Evolutionary conservation across 2,888 invertebrate genomes (phyloP).

Genomic region (Odontocerum albicorne): DNA sequence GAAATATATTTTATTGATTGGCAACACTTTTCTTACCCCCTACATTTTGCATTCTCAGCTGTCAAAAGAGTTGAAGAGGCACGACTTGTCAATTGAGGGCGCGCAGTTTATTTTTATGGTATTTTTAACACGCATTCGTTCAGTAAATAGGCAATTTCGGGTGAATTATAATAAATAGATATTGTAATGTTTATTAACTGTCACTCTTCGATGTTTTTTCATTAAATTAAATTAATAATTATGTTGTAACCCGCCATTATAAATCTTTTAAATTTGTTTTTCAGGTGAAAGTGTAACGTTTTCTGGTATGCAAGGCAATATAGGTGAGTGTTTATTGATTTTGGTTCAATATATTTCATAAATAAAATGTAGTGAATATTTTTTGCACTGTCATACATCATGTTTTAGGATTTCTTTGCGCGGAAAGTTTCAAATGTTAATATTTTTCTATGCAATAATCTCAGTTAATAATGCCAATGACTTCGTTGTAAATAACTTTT

Average conservation of each 20-base stretch:
- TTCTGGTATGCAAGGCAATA: conserved; percentile 62
- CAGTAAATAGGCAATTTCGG: neutral
- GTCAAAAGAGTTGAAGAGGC: conserved; percentile 10
- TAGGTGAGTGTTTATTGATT: conserved; percentile 6
- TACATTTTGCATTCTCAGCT: conserved; percentile 8
- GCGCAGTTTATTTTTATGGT: neutral
- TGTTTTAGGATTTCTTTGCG: no score
- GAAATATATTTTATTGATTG: neutral
- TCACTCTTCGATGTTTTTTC: no score
- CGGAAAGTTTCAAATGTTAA: no score
- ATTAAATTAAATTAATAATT: no score
- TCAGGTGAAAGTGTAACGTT: conserved; percentile 66
- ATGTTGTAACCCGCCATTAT: no score
- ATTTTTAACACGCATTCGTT: neutral
- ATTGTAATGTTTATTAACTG: neutral
- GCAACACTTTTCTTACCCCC: conserved; percentile 2
- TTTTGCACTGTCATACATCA: no score
- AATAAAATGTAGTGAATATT: no score
- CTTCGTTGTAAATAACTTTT: no score
- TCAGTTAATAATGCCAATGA: no score
- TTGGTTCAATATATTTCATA: neutral
- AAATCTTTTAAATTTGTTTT: conserved; percentile 34
- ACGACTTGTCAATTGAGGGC: conserved; percentile 11
- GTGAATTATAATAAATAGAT: neutral
- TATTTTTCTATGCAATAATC: no score